Percentiles rank a stretch among this genome's conserved stretches.
These are phyloP conservation scores for Oryzias javanicus DNA, from an alignment of 2,113 vertebrate genomes.

Conservation along the genomic window DNA sequence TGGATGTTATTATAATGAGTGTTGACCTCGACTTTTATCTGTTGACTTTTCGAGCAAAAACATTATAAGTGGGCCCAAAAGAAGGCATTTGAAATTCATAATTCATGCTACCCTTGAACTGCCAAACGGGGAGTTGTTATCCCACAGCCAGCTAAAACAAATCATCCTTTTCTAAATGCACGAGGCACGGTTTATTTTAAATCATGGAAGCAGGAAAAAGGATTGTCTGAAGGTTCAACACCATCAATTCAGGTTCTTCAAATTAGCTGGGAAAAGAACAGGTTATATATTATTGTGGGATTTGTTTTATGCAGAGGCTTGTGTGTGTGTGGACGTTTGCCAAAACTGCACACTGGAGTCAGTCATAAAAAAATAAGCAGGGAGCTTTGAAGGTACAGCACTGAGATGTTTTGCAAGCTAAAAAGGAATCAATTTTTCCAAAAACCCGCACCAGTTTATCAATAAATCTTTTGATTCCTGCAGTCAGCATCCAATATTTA, in stretches of 20 bases:
- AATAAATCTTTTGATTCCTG: constrained; percentile 11
- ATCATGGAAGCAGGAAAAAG: constrained; percentile 29
- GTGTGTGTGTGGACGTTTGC: neutral
- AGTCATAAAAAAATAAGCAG: constrained; percentile 3
- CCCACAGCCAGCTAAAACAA: constrained; percentile 17
- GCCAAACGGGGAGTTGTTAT: constrained; percentile 40
- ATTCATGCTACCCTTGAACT: constrained; percentile 12
- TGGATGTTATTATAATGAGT: constrained; percentile 35
- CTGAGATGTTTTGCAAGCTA: neutral
- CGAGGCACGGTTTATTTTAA: constrained; percentile 29
- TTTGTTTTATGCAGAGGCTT: neutral
- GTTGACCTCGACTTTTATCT: constrained; percentile 41
- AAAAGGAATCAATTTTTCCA: neutral
- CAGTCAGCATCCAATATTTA: constrained; percentile 6
- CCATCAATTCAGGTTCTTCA: constrained; percentile 10
- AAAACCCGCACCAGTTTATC: constrained; percentile 3
- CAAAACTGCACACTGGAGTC: neutral
- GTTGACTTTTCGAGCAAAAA: constrained; percentile 28
- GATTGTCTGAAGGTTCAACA: constrained; percentile 18
- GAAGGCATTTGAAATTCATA: constrained; percentile 49
- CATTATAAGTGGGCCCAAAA: constrained; percentile 11
- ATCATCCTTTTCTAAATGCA: constrained; percentile 46
- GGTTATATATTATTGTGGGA: neutral
- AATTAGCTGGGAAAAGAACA: neutral
- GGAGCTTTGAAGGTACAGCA: neutral